These are phyloP conservation scores for Silurus aristotelis DNA, from an alignment of 2,797 vertebrate genomes.

Conservation along the genomic window DNA sequence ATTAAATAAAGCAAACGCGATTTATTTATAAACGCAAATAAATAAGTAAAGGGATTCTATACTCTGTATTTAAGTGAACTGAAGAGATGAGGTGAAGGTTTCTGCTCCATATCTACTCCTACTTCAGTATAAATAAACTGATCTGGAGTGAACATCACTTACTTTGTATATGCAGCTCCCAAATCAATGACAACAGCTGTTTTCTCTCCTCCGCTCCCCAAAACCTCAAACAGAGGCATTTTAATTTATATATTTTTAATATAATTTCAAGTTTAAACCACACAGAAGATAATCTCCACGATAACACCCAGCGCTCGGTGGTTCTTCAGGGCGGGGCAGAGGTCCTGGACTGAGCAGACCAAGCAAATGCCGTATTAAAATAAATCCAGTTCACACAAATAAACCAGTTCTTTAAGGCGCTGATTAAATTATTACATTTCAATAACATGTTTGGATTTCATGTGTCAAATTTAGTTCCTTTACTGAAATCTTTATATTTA, in stretches of 20 bases:
- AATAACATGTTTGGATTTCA: background rate
- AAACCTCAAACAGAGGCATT: conserved; percentile 94
- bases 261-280: background rate
- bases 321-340: conserved; percentile 10
- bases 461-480: background rate
- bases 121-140: background rate
- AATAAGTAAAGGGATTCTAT: background rate
- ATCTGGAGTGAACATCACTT: conserved; percentile 64
- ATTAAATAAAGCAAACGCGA: background rate
- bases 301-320: background rate
- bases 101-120: background rate
- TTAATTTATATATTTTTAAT: conserved; percentile 44
- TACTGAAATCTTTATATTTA: background rate
- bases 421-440: background rate
- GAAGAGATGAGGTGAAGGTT: background rate
- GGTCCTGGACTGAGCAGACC: background rate
- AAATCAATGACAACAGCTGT: conserved; percentile 94
- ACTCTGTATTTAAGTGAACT: background rate
- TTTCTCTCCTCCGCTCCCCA: conserved; percentile 95
- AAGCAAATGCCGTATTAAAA: conserved; percentile 11
- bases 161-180: conserved; percentile 96
- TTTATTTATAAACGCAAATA: background rate
- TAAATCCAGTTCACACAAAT: background rate
- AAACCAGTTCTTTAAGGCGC: background rate
- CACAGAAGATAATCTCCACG: background rate